Evolutionary conservation across 2,797 vertebrate genomes (phyloP).

Genomic region (Margarornis squamiger): DNA sequence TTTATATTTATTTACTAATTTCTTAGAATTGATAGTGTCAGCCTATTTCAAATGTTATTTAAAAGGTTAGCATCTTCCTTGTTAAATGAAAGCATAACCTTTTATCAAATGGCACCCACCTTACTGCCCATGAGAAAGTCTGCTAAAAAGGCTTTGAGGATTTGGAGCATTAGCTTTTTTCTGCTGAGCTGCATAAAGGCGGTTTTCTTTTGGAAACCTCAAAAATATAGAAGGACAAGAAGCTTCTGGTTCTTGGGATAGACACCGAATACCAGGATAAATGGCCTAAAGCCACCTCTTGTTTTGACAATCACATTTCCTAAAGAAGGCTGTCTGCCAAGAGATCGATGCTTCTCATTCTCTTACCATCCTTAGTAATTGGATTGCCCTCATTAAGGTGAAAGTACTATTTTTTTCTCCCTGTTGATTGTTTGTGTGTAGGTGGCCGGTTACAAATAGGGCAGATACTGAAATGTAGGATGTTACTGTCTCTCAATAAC

Average conservation of each 20-base stretch:
- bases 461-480: not conserved
- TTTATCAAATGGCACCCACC: not conserved
- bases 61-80: not conserved
- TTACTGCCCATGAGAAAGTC: not conserved
- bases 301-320: conserved; percentile 52
- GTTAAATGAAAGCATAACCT: not conserved
- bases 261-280: not conserved
- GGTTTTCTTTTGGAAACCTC: not conserved
- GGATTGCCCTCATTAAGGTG: conserved; percentile 73
- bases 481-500: conserved; percentile 15
- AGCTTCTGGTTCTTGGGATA: not conserved
- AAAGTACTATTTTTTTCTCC: conserved; percentile 45
- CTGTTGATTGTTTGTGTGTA: conserved; percentile 53
- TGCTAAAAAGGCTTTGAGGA: not conserved
- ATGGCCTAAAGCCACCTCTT: conserved; percentile 43
- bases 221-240: not conserved
- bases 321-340: conserved; percentile 63
- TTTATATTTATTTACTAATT: not conserved
- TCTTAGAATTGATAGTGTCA: not conserved
- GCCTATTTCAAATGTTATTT: not conserved
- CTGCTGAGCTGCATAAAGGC: not conserved
- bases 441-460: conserved; percentile 58
- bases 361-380: conserved; percentile 67
- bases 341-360: conserved; percentile 71
- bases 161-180: not conserved